Evolutionary conservation across 2,113 vertebrate species (phyloP), one percentile per base, ranked within the genome.

Genomic region (Embiotoca jacksoni): DNA sequence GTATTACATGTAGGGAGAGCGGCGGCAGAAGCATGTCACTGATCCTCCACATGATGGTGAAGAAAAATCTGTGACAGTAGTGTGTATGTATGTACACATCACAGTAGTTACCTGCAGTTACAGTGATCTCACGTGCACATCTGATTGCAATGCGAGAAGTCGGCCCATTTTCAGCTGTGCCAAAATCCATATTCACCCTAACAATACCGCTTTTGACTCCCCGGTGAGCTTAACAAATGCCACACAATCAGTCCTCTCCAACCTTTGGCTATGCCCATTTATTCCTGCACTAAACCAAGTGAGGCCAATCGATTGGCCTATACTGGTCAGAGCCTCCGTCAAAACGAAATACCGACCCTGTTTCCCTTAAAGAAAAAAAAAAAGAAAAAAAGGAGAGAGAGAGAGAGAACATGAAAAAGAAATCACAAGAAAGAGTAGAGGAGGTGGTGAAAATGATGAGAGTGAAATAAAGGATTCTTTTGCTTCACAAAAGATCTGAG

Each of bases 291-390:
- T 82, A 86, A 92, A 87, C 89, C 84, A 81, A 91, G 90, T 83
- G 77, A 91, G 82, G 75, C 91, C 80, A 92, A 94, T 94, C 85
- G 91, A 94, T 94, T 92, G 68, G 58, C 61, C 63, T 49, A 67
- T 64, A 77, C 79, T 74, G 85, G 90, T 86, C 86, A 69, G 78
- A 73, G 75, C 77, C 39, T 76, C 83, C 32, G 82, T 92, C 82
- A 89, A 90, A 85, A 65, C 16, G 53, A 90, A 92, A 90, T 77
- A 81, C 80, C 23, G 62, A 67, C 63, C 68, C 82, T 23, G 77
- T 85, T 83, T 79, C 69, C 68, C 23, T 31, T 35, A 33, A 61
- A 56, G 68, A 71, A 84, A 82, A 60, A 67, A 65, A 39, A 36
- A 65, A 55, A 57, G 39, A 47, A 54, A 84, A 46, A 61, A 58